phyloP scores from a whole-genome alignment of 2,888 invertebrate genomes.

The Phlogophora meticulosa region DNA sequence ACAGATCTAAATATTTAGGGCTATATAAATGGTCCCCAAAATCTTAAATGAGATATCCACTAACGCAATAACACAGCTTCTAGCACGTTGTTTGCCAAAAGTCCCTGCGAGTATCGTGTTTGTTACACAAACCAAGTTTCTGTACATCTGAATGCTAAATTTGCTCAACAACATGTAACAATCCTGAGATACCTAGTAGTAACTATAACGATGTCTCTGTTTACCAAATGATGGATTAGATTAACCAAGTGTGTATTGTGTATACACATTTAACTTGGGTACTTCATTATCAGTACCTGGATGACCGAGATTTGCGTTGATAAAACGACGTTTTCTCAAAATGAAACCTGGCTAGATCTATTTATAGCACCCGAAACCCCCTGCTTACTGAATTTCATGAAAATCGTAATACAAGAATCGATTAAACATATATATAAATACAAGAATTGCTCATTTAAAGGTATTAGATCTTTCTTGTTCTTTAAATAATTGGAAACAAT shows the following conservation, averaged over 20 bases:
- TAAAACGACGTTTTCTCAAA: too few relatives aligned
- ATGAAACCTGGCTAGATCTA: too few relatives aligned
- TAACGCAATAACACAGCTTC: conserved; percentile 27
- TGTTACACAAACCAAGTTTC: conserved; percentile 44
- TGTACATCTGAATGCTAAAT: conserved; percentile 35
- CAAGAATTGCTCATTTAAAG: too few relatives aligned
- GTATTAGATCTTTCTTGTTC: too few relatives aligned
- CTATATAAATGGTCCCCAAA: not conserved
- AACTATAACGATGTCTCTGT: not conserved
- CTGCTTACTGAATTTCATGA: too few relatives aligned
- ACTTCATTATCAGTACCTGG: too few relatives aligned
- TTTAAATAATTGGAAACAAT: too few relatives aligned
- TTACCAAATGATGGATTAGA: conserved; percentile 9
- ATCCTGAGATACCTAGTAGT: not conserved
- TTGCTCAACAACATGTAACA: not conserved
- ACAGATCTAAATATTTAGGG: not conserved
- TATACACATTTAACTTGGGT: too few relatives aligned
- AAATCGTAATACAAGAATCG: too few relatives aligned
- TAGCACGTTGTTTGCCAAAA: conserved; percentile 34
- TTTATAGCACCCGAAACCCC: too few relatives aligned
- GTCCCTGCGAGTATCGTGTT: conserved; percentile 26
- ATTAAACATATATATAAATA: too few relatives aligned
- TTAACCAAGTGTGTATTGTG: not conserved
- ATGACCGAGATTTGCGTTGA: too few relatives aligned
- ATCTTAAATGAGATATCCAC: conserved; percentile 19